Evolutionary conservation across 2,113 vertebrate species (phyloP).

Genomic region (Cranoglanis bouderius): DNA sequence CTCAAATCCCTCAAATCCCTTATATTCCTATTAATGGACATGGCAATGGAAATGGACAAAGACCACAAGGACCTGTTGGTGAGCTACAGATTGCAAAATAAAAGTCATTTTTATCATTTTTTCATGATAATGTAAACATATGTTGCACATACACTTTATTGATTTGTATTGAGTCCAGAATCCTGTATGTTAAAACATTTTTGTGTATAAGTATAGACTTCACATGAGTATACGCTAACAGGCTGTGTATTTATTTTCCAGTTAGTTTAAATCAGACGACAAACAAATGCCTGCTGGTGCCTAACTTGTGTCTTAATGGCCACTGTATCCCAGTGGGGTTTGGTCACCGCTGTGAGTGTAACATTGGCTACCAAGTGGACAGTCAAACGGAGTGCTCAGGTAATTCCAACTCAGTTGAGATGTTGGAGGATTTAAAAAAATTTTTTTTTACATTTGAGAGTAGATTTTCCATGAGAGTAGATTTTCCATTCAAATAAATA

Average conservation of each 20-base stretch:
- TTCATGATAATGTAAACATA: background rate
- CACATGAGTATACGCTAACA: background rate
- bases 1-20: conserved; percentile 29
- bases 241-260: conserved; percentile 44
- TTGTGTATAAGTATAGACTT: background rate
- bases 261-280: conserved; percentile 76
- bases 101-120: too few species aligned
- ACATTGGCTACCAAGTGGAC: conserved; percentile 74
- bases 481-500: background rate
- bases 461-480: background rate
- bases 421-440: background rate
- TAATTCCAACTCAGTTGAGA: conserved; percentile 41
- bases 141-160: background rate
- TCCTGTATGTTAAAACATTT: background rate
- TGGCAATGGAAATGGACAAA: conserved; percentile 29
- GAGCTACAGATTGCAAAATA: background rate
- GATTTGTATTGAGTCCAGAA: background rate
- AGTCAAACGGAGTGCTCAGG: conserved; percentile 73
- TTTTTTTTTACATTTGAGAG: background rate
- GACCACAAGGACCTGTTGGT: conserved; percentile 41
- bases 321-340: conserved; percentile 71
- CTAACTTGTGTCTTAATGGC: conserved; percentile 76
- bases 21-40: conserved; percentile 31
- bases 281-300: conserved; percentile 73
- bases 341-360: conserved; percentile 77